Percentiles rank a stretch among this genome's conserved stretches.
phyloP scores from a whole-genome alignment of 2,888 invertebrate species.

The Scrobipalpa costella region DNA sequence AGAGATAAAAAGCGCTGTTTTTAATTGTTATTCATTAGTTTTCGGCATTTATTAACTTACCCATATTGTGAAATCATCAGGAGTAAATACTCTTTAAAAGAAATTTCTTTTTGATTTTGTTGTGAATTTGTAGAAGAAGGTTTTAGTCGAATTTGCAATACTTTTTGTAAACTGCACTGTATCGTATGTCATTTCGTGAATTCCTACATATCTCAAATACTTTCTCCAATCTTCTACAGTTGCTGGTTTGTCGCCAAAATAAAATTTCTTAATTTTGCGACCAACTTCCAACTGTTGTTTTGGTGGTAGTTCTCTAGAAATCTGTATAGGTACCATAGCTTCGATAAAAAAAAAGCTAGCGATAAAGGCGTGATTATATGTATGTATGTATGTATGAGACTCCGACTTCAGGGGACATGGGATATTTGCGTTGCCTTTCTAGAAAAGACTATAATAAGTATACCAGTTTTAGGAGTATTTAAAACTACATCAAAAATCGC shows the following conservation, averaged over 20 bases:
- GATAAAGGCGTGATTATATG: no score
- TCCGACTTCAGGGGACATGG: no score
- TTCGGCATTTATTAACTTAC: no score
- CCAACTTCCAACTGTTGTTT: constrained; percentile 49
- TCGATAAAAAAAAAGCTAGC: no score
- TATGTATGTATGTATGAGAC: no score
- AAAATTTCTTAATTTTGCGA: constrained; percentile 48
- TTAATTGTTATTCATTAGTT: no score
- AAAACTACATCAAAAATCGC: no score
- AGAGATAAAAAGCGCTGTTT: no score
- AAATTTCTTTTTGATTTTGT: constrained; percentile 54
- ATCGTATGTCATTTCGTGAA: constrained; percentile 46
- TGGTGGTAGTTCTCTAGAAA: constrained; percentile 44
- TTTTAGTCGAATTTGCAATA: constrained; percentile 40
- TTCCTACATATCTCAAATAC: constrained; percentile 40
- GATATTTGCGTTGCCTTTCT: no score
- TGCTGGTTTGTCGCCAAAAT: constrained; percentile 43
- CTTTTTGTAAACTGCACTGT: constrained; percentile 45
- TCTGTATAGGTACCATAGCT: constrained; percentile 48
- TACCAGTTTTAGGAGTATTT: no score
- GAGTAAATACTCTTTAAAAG: constrained; percentile 37
- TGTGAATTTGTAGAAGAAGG: constrained; percentile 57
- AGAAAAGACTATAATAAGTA: no score
- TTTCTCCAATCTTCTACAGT: constrained; percentile 41
- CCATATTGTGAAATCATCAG: constrained; percentile 29